Evolutionary conservation across 2,888 invertebrate genomes (phyloP).

Genomic region (Idaea biselata): DNA sequence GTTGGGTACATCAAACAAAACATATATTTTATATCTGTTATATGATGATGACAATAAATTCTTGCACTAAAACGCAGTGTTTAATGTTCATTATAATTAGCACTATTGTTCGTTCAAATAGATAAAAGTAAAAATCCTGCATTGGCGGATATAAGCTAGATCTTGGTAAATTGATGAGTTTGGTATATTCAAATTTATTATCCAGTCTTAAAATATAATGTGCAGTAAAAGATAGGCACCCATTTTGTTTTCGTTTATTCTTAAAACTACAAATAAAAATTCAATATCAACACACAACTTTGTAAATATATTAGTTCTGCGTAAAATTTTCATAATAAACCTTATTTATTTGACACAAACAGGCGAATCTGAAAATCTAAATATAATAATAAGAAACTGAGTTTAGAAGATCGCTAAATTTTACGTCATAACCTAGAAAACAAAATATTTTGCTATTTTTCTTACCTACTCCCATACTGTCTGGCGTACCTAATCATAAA

Average conservation of each 20-base stretch:
- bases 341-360: neutral
- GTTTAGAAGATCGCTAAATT: no score
- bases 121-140: no score
- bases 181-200: no score
- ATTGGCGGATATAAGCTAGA: no score
- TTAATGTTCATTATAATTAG: no score
- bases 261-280: neutral
- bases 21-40: neutral
- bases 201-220: no score
- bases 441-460: no score
- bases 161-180: no score
- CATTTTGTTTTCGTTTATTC: neutral
- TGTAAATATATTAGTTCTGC: neutral
- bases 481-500: neutral
- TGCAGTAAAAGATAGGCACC: no score
- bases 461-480: neutral
- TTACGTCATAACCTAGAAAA: neutral
- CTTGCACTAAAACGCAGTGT: no score
- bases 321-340: neutral
- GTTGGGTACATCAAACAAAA: neutral
- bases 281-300: neutral
- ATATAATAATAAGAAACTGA: neutral
- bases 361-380: neutral
- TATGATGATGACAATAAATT: neutral
- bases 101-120: no score